A percentile compares a stretch with the other conserved stretches of the same genome.
Evolutionary conservation across 2,797 vertebrate genomes (phyloP).

Genomic region (Etheostoma perlongum): DNA sequence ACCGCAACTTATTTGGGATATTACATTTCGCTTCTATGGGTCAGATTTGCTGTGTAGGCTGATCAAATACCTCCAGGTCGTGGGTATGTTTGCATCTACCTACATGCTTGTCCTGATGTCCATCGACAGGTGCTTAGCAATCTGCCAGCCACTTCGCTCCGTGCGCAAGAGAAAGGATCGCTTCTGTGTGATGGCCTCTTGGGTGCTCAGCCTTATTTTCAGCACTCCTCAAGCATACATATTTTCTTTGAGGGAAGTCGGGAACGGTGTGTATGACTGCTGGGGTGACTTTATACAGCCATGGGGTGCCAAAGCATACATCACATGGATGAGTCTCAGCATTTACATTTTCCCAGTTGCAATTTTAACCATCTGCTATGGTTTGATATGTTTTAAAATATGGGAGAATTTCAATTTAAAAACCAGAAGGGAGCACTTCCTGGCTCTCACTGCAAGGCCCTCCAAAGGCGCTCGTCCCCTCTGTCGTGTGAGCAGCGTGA

Average conservation of each 20-base stretch:
- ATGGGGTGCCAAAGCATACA: constrained; percentile 95
- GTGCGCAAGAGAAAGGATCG: constrained; percentile 90
- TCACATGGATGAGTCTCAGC: constrained; percentile 96
- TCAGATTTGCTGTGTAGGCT: constrained; percentile 94
- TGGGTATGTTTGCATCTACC: constrained; percentile 99
- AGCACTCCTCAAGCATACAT: constrained; percentile 96
- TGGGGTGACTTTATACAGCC: constrained; percentile 96
- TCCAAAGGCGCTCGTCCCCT: constrained; percentile 75
- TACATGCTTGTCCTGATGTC: constrained; percentile 99
- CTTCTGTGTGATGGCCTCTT: constrained; percentile 90
- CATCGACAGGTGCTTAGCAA: constrained; percentile 95
- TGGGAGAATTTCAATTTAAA: constrained; percentile 97
- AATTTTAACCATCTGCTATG: constrained; percentile 93
- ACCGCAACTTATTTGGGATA: constrained; percentile 98
- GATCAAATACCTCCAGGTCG: constrained; percentile 96
- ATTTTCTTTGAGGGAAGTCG: constrained; percentile 92
- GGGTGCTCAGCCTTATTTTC: constrained; percentile 94
- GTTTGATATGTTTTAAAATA: constrained; percentile 97
- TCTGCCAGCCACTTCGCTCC: constrained; percentile 93
- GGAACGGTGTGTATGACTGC: constrained; percentile 93
- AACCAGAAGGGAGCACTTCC: constrained; percentile 82
- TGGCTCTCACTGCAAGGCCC: constrained; percentile 74
- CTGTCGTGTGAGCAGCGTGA: constrained; percentile 94
- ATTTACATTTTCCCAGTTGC: constrained; percentile 95
- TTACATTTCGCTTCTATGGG: constrained; percentile 97